phyloP scores from a whole-genome alignment of 2,797 vertebrate genomes.

The Phataginus tetradactyla region DNA sequence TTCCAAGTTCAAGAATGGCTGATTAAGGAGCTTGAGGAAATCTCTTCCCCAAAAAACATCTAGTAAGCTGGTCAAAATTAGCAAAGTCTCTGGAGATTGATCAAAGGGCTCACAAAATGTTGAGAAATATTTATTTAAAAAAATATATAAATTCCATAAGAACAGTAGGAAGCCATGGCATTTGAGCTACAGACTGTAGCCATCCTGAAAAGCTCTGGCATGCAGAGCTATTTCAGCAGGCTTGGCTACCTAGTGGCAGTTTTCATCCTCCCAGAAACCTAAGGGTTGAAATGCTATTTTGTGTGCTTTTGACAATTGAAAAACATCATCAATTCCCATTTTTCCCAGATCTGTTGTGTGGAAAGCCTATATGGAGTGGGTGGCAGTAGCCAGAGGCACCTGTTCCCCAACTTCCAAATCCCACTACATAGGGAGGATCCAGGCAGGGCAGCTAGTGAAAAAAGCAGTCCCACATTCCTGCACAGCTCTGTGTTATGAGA shows the following conservation, averaged over 20 bases:
- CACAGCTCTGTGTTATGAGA: background rate
- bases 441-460: background rate
- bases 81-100: background rate
- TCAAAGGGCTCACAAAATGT: background rate
- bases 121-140: background rate
- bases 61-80: background rate
- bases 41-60: background rate
- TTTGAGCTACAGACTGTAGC: background rate
- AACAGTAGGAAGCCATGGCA: background rate
- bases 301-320: background rate
- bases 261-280: background rate
- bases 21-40: background rate
- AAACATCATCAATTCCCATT: constrained; percentile 21
- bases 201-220: background rate
- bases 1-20: constrained; percentile 1
- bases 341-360: background rate
- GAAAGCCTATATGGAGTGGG: background rate
- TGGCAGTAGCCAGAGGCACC: background rate
- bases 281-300: background rate
- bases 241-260: background rate
- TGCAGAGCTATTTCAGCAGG: constrained; percentile 1
- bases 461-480: background rate
- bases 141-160: background rate
- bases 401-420: background rate
- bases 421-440: background rate